Percentiles rank a stretch among this genome's conserved stretches.
phyloP scores from a whole-genome alignment of 2,113 vertebrate genomes.

The Labeo rohita region DNA sequence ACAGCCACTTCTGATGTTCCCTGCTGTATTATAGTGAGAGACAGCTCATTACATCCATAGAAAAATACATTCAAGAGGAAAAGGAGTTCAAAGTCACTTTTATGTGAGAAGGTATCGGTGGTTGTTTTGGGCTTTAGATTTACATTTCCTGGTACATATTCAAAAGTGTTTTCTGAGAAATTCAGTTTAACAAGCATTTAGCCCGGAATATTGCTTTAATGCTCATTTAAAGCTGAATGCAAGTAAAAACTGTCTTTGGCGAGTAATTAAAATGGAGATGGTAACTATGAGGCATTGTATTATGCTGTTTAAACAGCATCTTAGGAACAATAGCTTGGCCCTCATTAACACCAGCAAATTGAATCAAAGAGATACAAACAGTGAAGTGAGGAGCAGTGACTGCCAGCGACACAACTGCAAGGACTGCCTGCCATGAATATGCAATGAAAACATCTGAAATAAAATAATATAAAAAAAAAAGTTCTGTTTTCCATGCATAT shows the following conservation, averaged over 20 bases:
- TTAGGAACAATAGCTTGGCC: conserved; percentile 14
- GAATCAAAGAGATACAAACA: not conserved
- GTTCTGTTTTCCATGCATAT: no score
- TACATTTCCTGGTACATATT: not conserved
- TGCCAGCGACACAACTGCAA: not conserved
- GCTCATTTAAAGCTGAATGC: not conserved
- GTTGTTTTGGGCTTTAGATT: not conserved
- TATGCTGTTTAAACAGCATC: conserved; percentile 4
- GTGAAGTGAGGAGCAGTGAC: not conserved
- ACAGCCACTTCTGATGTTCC: not conserved
- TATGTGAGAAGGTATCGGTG: not conserved
- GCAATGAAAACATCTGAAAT: not conserved
- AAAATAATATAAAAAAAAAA: not conserved
- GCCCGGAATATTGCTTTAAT: not conserved
- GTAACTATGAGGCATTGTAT: not conserved
- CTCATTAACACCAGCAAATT: not conserved
- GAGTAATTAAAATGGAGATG: conserved; percentile 19
- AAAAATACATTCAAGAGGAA: not conserved
- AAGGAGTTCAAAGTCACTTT: not conserved
- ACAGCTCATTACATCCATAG: not conserved
- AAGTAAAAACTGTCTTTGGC: not conserved
- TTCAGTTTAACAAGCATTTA: not conserved
- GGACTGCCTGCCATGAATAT: not conserved
- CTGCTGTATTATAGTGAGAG: not conserved
- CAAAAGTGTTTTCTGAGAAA: not conserved